Conservation (phyloP, 2,797 vertebrate genomes). For the Manis pentadactyla region DNA sequence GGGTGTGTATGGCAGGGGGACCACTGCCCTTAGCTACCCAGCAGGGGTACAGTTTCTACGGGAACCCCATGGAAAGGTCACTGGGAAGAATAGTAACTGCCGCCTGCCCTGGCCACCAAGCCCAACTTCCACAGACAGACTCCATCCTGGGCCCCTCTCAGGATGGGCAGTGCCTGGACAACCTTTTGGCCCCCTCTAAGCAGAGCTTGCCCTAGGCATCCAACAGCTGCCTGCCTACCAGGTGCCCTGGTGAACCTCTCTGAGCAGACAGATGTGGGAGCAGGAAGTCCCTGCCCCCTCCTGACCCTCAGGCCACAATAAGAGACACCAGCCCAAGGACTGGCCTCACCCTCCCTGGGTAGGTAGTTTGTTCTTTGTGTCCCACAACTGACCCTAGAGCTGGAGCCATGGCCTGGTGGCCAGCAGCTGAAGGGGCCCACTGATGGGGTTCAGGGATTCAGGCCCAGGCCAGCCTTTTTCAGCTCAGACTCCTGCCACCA, state of each 20-base stretch:
- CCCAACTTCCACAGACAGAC: neutral
- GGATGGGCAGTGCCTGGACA: constrained; percentile 21
- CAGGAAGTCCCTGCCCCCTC: constrained; percentile 50
- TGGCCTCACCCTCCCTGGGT: constrained; percentile 3
- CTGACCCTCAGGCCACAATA: constrained; percentile 36
- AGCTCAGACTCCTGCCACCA: neutral
- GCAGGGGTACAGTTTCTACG: constrained; percentile 1
- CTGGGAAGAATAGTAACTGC: neutral
- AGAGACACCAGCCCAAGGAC: neutral
- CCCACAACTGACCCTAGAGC: neutral
- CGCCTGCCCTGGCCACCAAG: neutral
- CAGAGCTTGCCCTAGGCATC: constrained; percentile 54
- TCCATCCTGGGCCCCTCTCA: neutral
- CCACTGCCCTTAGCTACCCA: neutral
- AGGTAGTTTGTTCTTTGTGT: neutral
- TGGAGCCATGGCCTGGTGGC: neutral
- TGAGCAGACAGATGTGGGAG: neutral
- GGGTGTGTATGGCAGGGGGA: neutral
- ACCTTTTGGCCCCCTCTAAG: neutral
- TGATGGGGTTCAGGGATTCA: neutral
- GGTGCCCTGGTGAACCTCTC: constrained; percentile 53
- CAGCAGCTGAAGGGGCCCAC: neutral
- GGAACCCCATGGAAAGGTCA: neutral
- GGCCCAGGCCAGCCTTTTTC: constrained; percentile 19
- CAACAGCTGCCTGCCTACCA: constrained; percentile 53